Evolutionary conservation across 1,140 invertebrate species (phyloP), one percentile per base, ranked within the genome.

Genomic region (Caenorhabditis remanei): DNA sequence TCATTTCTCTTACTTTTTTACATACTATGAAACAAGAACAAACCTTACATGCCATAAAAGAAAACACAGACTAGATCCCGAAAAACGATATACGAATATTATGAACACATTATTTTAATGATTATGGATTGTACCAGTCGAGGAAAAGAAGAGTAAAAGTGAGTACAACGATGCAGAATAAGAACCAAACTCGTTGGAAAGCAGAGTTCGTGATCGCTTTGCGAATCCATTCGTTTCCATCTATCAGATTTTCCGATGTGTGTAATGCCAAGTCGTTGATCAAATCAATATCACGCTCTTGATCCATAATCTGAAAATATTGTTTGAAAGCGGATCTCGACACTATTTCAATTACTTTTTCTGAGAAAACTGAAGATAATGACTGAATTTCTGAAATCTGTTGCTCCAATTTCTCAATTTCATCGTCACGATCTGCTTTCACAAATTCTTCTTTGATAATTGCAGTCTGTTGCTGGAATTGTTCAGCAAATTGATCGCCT

Each of bases 41-140:
- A 46, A 43, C 71, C 14, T 16, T 19, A 79, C 71, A 79, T 79
- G 71, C n/a, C 24, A 46, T 79, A 71, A 46, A 71, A 63, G 3
- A 63, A 40, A 63, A 24, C 32, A 32, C 13, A 63, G 13, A n/a
- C n/a, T n/a, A n/a, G n/a, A 40, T 8, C 24, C 11, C 9, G 2
- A 71, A 11, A 46, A 71, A 32, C 1, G 40, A 65, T 21, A 7
- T 16, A 32, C 40, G 61, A 65, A 24, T 65, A 61, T n/a, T 61
- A 61, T 61, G 21, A 8, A 16, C 7, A 61, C 7, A 6, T n/a
- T 14, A 71, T 32, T 32, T 32, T 0, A 41, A 75, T 8, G 41
- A 46, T 95, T 95, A 97, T 91, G 96, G 96, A 94, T 99, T 99
- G 93, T 99, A 99, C 98, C 98, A 99, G 94, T 99, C 97, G 56